Base-by-base conservation (phyloP, 2,888 invertebrate genomes). In the Junonia oenone region DNA sequence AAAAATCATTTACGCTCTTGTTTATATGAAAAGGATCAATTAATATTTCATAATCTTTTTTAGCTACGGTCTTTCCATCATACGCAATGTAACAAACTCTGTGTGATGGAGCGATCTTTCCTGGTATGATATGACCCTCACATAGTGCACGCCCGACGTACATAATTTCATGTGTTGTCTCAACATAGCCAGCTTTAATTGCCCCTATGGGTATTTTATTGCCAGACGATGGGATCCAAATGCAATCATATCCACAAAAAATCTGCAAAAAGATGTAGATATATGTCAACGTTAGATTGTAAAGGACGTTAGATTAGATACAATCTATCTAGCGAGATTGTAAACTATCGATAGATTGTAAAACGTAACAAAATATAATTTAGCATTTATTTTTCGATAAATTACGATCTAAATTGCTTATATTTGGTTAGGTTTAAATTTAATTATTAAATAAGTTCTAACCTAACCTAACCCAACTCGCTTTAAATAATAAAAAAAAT, bases 201-300 rank as follows among this genome's bases (percentile, higher is more conserved):
- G 95, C 94, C 53, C 93, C 93, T 0, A 92, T 87, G 13, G 95
- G 96, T 61, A 95, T 91, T 63, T 88, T 89, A 15, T 92, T 92
- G 13, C 84, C 89, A 31, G 75, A 74, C 0, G 91, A 84, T 15
- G 91, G 80, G 1, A 94, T 91, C 95, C 92, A 92, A 51, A 50
- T 61, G 52, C 72, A 79, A 60, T 87, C 73, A 56, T 71, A 81
- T 17, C 86, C 86, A 58, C 80, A 78, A 33, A 87, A 66, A 1
- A 84, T 74, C 86, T 87, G 26, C 11, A 13, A 19, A 26, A 1
- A 31, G 11, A 31, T 8, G n/a, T n/a, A n/a, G n/a, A n/a, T n/a
- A n/a, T n/a, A n/a, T n/a, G n/a, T n/a, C n/a, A n/a, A n/a, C n/a
- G n/a, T n/a, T n/a, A n/a, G n/a, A n/a, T n/a, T n/a, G n/a, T 22